Evolutionary conservation across 2,113 vertebrate species (phyloP), one percentile per base, ranked within the genome.

Genomic region (Gobius niger): DNA sequence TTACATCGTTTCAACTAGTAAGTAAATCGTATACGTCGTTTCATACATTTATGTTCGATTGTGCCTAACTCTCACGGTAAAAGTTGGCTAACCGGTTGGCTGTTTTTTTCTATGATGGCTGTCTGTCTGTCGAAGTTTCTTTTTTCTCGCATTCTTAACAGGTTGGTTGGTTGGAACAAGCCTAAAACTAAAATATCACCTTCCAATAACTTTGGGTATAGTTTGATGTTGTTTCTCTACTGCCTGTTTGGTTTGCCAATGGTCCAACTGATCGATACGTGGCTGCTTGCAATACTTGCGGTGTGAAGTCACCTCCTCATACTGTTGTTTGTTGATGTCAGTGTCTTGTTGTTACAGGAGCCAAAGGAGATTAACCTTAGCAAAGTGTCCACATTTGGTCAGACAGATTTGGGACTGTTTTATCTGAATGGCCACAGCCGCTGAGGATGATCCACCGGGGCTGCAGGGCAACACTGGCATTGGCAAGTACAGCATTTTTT

Each of bases 361-460:
- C 15, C 34, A 60, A 60, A 60, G 57, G 7, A 60, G 41, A n/a
- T 44, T 40, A 60, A 3, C 10, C 34, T 7, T 14, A 44, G 42
- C 14, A 1, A 44, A 44, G 14, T 18, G 44, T 47, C 44, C 9
- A 44, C 41, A 46, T 46, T n/a, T 62, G 40, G 63, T 67, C 54
- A 69, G 52, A 8, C 52, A 15, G 67, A 56, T 40, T 46, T 15
- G 57, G 59, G 18, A 42, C 5, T 41, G 64, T 50, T 54, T 52
- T 46, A 50, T 78, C 72, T 85, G 85, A 79, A 90, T 91, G 90
- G 90, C 90, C 82, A 87, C 90, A 85, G 88, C 89, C 64, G 77
- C 85, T 50, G 83, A 90, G 71, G 87, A 88, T 51, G 87, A 88
- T 51, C 78, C 86, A 44, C 78, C 85, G 6, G 88, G 82, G 74